These are phyloP conservation scores for Sebastolobus alascanus DNA, from an alignment of 2,797 vertebrate species.

Conservation along the genomic window DNA sequence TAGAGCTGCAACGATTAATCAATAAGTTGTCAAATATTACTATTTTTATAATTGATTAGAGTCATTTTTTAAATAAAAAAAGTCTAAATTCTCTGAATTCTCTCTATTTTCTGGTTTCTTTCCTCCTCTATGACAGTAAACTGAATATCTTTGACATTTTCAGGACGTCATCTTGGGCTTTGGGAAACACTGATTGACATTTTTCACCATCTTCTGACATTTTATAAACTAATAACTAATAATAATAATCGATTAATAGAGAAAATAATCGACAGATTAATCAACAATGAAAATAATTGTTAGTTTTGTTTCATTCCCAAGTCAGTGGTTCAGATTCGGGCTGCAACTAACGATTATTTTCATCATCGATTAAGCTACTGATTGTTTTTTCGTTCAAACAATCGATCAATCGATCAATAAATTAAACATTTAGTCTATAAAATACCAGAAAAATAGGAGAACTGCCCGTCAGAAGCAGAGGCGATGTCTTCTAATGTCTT, in stretches of 20 bases:
- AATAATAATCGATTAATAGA: too few species aligned
- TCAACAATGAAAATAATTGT: too few species aligned
- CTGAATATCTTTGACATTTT: background rate
- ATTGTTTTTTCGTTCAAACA: background rate
- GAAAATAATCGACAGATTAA: too few species aligned
- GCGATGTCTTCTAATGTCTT: background rate
- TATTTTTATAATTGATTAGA: background rate
- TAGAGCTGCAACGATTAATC: background rate
- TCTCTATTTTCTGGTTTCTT: background rate
- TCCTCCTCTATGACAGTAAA: rapidly evolving
- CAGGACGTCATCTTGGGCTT: background rate
- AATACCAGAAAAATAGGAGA: background rate
- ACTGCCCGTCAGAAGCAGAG: background rate
- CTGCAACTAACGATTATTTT: background rate
- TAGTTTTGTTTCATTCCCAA: background rate
- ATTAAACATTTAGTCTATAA: background rate
- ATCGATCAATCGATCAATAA: background rate
- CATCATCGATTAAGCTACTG: background rate
- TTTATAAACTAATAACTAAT: background rate
- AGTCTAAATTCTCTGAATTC: background rate
- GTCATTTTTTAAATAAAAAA: too few species aligned
- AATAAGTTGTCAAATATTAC: background rate
- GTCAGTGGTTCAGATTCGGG: background rate
- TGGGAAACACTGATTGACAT: background rate
- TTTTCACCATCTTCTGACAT: background rate